A percentile compares a stretch with the other conserved stretches of the same genome.
Conservation (phyloP, 2,797 vertebrate species). For the Pyrocephalus nanus region DNA sequence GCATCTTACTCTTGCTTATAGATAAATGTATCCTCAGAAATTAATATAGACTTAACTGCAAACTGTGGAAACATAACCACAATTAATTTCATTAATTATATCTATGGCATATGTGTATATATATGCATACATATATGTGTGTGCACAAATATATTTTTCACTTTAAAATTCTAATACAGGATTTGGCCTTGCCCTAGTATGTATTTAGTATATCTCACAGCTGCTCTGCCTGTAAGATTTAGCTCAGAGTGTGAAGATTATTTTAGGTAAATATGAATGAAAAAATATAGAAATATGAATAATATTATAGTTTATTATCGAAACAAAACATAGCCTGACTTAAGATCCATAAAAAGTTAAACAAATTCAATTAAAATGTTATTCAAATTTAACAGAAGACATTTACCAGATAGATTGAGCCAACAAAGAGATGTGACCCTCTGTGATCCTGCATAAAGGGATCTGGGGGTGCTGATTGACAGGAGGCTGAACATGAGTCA, state of each 20-base stretch:
- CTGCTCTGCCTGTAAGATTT: neutral
- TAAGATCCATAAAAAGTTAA: neutral
- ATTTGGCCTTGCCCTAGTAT: neutral
- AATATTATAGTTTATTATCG: neutral
- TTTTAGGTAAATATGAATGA: neutral
- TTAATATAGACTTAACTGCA: neutral
- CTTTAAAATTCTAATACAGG: neutral
- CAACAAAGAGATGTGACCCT: neutral
- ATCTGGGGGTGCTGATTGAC: too few relatives aligned
- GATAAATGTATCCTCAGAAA: neutral
- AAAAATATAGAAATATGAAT: neutral
- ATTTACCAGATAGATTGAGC: neutral
- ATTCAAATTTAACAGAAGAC: neutral
- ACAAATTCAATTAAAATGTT: neutral
- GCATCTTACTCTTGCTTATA: neutral
- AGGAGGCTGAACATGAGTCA: too few relatives aligned
- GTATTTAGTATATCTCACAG: neutral
- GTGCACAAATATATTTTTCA: neutral
- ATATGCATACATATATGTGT: accelerated
- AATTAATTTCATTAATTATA: neutral
- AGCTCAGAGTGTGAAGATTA: neutral
- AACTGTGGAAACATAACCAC: neutral
- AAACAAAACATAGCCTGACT: neutral
- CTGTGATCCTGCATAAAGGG: neutral
- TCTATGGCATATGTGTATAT: neutral